Evolutionary conservation across 2,888 invertebrate species (phyloP).

Genomic region (Carpatolechia fugitivella): DNA sequence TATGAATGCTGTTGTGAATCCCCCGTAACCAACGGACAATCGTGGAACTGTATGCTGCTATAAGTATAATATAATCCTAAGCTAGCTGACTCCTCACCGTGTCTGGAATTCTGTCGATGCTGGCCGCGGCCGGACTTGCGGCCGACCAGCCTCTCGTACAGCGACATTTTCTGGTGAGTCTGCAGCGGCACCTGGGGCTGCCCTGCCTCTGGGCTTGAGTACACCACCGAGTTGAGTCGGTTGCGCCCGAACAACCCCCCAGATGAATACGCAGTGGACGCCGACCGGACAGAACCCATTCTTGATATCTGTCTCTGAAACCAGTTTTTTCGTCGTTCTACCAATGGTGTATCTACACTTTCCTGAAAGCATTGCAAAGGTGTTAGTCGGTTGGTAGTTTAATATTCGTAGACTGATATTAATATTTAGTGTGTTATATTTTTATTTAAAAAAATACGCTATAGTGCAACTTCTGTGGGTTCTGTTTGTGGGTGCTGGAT

Average conservation of each 20-base stretch:
- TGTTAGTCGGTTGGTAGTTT: conserved; percentile 20
- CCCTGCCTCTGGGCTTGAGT: conserved; percentile 82
- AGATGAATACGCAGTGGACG: conserved; percentile 91
- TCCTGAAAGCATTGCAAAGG: conserved; percentile 78
- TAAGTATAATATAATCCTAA: too few species aligned
- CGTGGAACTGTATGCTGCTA: too few species aligned
- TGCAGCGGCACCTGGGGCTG: conserved; percentile 58
- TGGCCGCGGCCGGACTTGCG: conserved; percentile 87
- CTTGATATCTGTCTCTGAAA: conserved; percentile 91
- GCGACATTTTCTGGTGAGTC: conserved; percentile 85
- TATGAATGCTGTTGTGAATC: too few species aligned
- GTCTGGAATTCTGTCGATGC: conserved; percentile 80
- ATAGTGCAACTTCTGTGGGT: too few species aligned
- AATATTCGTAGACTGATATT: conserved; percentile 6
- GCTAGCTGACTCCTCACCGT: conserved; percentile 66
- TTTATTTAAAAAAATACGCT: background rate
- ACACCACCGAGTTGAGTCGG: conserved; percentile 87
- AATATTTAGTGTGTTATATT: background rate
- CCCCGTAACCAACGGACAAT: too few species aligned
- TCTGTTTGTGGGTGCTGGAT: too few species aligned
- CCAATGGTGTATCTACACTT: conserved; percentile 93
- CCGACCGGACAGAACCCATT: conserved; percentile 91
- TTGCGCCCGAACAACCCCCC: conserved; percentile 86
- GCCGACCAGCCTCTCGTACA: conserved; percentile 90
- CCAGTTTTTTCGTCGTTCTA: conserved; percentile 92